These are phyloP conservation scores for Leucopsar rothschildi DNA, from an alignment of 2,113 vertebrate genomes.

Conservation along the genomic window DNA sequence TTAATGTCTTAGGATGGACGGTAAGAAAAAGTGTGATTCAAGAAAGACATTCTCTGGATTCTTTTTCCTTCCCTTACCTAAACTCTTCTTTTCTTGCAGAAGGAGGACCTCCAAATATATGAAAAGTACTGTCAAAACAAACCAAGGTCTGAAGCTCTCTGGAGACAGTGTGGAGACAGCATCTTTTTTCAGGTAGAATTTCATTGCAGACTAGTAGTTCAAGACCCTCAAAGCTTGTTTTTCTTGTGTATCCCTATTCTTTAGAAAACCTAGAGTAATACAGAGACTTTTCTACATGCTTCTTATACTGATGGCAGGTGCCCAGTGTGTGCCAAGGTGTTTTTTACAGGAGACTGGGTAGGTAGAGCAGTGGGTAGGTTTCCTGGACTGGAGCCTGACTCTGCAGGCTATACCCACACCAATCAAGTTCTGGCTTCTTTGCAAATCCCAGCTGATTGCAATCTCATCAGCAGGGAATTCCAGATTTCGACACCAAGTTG, in stretches of 20 bases:
- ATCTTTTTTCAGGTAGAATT: slow-evolving; percentile 84
- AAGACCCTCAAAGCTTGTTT: not conserved
- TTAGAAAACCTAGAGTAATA: not conserved
- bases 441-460: not conserved
- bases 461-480: not conserved
- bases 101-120: slow-evolving; percentile 94
- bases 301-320: not conserved
- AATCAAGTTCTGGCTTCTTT: not conserved
- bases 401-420: not conserved
- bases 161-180: slow-evolving; percentile 92
- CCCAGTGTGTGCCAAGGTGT: not conserved
- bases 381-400: not conserved
- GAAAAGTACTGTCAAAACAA: slow-evolving; percentile 96
- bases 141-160: slow-evolving; percentile 89
- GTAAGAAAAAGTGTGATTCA: not conserved
- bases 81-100: slow-evolving; percentile 73
- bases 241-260: not conserved
- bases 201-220: not conserved
- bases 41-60: not conserved
- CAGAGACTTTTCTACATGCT: not conserved
- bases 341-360: not conserved
- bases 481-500: not conserved
- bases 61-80: not conserved
- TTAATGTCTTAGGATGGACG: not conserved
- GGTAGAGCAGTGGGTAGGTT: not conserved